These are phyloP conservation scores for Mus pahari DNA, from an alignment of 2,113 vertebrate species.

Conservation along the genomic window DNA sequence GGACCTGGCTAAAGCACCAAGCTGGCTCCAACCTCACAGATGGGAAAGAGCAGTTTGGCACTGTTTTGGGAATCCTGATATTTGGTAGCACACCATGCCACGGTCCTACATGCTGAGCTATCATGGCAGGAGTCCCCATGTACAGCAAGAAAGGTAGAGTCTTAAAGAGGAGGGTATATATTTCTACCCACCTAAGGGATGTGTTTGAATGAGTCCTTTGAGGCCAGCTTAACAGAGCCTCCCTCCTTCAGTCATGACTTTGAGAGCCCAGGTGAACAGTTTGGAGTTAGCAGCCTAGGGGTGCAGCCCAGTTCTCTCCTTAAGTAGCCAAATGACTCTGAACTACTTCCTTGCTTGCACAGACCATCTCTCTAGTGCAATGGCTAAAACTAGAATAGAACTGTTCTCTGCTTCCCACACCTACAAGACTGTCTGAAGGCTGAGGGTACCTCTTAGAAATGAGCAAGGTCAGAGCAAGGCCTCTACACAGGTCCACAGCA, in stretches of 20 bases:
- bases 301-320: neutral
- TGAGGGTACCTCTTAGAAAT: neutral
- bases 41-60: neutral
- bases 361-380: neutral
- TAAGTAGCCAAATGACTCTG: neutral
- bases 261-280: neutral
- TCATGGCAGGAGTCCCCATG: neutral
- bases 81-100: neutral
- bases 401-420: too few relatives aligned
- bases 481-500: neutral
- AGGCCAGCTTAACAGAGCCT: too few relatives aligned
- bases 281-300: neutral
- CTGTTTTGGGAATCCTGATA: neutral
- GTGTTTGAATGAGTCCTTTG: neutral
- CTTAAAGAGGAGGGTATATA: neutral
- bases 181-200: neutral
- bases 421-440: too few relatives aligned
- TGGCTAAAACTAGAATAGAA: neutral
- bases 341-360: neutral
- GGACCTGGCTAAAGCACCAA: neutral
- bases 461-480: neutral
- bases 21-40: neutral
- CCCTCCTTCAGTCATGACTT: neutral
- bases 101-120: accelerated
- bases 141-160: neutral